Conservation (phyloP, 1,140 invertebrate genomes). For the Atopsyche davidsoni region DNA sequence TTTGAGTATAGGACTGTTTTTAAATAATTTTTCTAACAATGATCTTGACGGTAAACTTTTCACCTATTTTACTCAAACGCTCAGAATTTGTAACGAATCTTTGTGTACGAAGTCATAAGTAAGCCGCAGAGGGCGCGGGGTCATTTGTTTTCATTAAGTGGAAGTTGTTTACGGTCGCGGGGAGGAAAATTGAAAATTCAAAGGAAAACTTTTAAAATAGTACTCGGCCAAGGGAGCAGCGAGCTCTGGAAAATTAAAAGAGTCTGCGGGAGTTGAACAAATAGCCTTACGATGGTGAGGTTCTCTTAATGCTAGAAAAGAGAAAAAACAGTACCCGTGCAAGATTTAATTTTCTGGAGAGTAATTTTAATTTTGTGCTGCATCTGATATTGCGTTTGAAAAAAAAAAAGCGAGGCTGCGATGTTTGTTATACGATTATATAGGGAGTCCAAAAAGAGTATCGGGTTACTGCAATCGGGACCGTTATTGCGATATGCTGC, state of each 20-base stretch:
- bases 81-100: slow-evolving; percentile 17
- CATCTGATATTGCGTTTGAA: no score
- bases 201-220: slow-evolving; percentile 16
- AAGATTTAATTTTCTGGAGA: not conserved
- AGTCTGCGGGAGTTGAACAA: not conserved
- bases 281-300: not conserved
- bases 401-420: no score
- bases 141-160: slow-evolving; percentile 24
- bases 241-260: not conserved
- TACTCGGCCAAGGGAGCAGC: not conserved
- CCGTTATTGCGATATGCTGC: no score
- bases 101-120: slow-evolving; percentile 13
- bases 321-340: not conserved
- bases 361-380: no score
- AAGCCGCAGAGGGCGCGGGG: slow-evolving; percentile 1
- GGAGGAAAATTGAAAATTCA: slow-evolving; percentile 17
- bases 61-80: slow-evolving; percentile 2
- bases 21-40: no score
- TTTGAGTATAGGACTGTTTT: no score
- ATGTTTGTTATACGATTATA: no score
- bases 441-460: no score
- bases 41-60: no score
- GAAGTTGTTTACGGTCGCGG: slow-evolving; percentile 15
- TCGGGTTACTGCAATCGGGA: no score
- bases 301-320: not conserved